Evolutionary conservation across 2,797 vertebrate species (phyloP), one percentile per base, ranked within the genome.

Genomic region (Channallabes apus): DNA sequence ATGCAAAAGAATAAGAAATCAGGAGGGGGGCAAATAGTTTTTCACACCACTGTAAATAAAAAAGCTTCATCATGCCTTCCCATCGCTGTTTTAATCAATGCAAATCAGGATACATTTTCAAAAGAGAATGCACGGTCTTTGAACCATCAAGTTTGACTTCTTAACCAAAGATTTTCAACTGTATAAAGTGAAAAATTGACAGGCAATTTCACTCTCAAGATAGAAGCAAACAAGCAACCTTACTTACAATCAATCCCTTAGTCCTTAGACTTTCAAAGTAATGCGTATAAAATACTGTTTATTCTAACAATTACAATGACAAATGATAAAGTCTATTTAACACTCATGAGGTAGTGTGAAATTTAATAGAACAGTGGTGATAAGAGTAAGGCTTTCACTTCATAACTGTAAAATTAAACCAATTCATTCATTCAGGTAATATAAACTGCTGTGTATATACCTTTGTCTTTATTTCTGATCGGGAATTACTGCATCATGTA

Each of bases 21-120:
- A n/a, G n/a, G n/a, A n/a, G n/a, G n/a, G n/a, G n/a, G n/a, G n/a
- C n/a, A n/a, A n/a, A n/a, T n/a, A n/a, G n/a, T n/a, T n/a, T n/a
- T n/a, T n/a, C n/a, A n/a, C n/a, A n/a, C n/a, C n/a, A n/a, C n/a
- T n/a, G n/a, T 32, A 32, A 35, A 35, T 7, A 41, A 41, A 41
- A 0, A 41, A 41, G 81, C 84, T 82, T 85, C 71, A 83, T 83
- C 77, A 62, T 79, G 35, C n/a, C 62, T 85, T 58, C 62, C 68
- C 59, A 9, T 85, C 56, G 11, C 72, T 65, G 17, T 65, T 51
- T 41, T 83, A n/a, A 62, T 65, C 29, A 54, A 64, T 67, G 80
- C 80, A 73, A 81, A 86, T 85, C 85, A 72, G 80, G 75, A 86
- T 73, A 82, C 79, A 79, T 64, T 61, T 65, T 81, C 68, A 22